Evolutionary conservation across 2,113 vertebrate genomes (phyloP), one percentile per base, ranked within the genome.

Genomic region (Myotis lucifugus): DNA sequence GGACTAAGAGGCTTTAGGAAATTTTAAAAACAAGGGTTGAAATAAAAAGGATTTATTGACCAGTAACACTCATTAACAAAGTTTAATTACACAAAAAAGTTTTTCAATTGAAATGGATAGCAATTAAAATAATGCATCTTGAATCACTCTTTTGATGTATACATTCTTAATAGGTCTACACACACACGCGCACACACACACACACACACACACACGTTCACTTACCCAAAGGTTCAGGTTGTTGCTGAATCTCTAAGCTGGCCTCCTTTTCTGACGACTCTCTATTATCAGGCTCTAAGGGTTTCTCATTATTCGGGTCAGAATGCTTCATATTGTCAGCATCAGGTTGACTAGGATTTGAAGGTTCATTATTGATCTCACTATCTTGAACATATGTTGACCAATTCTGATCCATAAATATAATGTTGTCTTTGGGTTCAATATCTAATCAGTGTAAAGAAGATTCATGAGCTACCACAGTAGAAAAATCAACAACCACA

Each of bases 331-430:
- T 34, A 13, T 0, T 46, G 19, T 19, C 23, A 27, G 19, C 17
- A 52, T 72, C 34, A 42, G 72, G 8, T 23, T 87, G 87, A 56
- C 3, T 21, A 4, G 2, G 4, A 18, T 25, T 8, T 48, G 84
- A 89, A 77, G 37, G 0, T 18, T 66, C 56, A 78, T n/a, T 56
- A 10, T 25, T 32, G n/a, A 2, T 72, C 72, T 87, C 70, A 50
- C 7, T 8, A 12, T 82, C 82, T 77, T 50, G 59, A 34, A 27
- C 15, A n/a, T 54, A 29, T 8, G 9, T 17, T 54, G 77, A 5
- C 85, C 37, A 90, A 18, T 87, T 82, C 21, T 67, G 40, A 85
- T 74, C 10, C 88, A 85, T 25, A 88, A 93, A 96, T 74, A 97
- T 34, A 85, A 32, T 69, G 69, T 11, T 93, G 48, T 72, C 92